Percentiles rank a stretch among this genome's conserved stretches.
These are phyloP conservation scores for Eubucco bourcierii DNA, from an alignment of 2,113 vertebrate genomes.

Conservation along the genomic window DNA sequence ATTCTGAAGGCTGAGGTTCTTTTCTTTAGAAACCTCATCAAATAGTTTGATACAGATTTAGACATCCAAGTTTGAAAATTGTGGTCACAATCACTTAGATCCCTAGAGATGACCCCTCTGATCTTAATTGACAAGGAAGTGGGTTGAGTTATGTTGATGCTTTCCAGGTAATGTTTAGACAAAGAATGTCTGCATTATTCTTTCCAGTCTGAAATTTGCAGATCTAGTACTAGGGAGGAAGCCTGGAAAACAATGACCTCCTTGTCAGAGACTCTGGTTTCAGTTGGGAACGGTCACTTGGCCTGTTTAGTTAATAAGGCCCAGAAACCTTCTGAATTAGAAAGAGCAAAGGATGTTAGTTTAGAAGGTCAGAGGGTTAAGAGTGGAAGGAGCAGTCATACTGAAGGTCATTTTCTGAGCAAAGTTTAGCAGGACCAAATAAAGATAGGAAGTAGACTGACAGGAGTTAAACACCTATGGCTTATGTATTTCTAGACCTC, in stretches of 20 bases:
- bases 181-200: conserved; percentile 66
- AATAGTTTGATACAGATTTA: not conserved
- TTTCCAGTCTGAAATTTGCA: conserved; percentile 39
- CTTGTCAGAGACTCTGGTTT: conserved; percentile 58
- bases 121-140: conserved; percentile 27
- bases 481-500: not conserved
- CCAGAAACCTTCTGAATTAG: conserved; percentile 60
- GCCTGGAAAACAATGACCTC: conserved; percentile 57
- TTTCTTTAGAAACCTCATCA: not conserved
- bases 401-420: conserved; percentile 26
- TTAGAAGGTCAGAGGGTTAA: conserved; percentile 69
- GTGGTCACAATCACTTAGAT: not conserved
- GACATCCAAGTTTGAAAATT: conserved; percentile 5
- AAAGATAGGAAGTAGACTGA: not conserved
- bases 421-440: conserved; percentile 7
- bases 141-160: conserved; percentile 60
- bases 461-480: not conserved
- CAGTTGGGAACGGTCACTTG: conserved; percentile 56
- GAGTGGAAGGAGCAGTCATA: conserved; percentile 40
- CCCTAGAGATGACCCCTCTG: conserved; percentile 12
- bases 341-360: conserved; percentile 65
- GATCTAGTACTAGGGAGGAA: conserved; percentile 43
- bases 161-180: conserved; percentile 66
- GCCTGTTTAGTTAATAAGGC: conserved; percentile 62
- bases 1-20: not conserved